Percentiles rank a stretch among this genome's conserved stretches.
Conservation (phyloP, 2,797 vertebrate genomes). For the Poecilia wingei region DNA sequence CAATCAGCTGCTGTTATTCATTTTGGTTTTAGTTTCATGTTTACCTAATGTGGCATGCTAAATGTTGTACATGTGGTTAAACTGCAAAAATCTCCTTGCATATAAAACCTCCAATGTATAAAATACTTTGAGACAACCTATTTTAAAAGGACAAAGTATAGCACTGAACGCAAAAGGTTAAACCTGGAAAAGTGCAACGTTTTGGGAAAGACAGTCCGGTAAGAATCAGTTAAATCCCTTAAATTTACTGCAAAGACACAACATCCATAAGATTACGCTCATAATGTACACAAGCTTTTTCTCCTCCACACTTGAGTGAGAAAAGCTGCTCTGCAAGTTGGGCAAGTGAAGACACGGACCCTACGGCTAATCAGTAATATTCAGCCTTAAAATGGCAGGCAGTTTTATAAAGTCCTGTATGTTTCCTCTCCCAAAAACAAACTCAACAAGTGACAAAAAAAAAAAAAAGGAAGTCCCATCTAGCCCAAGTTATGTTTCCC, state of each 20-base stretch:
- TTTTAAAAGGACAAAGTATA: background rate
- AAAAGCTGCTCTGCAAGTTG: slow-evolving; percentile 51
- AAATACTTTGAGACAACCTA: background rate
- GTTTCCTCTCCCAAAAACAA: background rate
- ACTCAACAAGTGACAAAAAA: too few relatives aligned
- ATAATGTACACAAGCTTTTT: background rate
- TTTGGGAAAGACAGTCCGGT: background rate
- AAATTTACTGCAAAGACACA: background rate
- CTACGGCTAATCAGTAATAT: slow-evolving; percentile 16
- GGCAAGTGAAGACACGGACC: slow-evolving; percentile 43
- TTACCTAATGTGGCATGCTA: background rate
- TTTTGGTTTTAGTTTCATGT: background rate
- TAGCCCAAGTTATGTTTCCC: background rate
- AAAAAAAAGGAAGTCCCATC: background rate
- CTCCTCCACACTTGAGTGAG: background rate
- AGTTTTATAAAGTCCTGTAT: background rate
- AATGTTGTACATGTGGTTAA: background rate
- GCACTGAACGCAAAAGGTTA: background rate
- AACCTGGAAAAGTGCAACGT: background rate
- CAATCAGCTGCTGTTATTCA: background rate
- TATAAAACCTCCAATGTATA: background rate
- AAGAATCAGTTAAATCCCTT: background rate
- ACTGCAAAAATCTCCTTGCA: background rate
- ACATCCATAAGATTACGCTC: background rate
- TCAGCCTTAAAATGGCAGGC: background rate